phyloP scores from a whole-genome alignment of 2,113 vertebrate species.

The Tautogolabrus adspersus region DNA sequence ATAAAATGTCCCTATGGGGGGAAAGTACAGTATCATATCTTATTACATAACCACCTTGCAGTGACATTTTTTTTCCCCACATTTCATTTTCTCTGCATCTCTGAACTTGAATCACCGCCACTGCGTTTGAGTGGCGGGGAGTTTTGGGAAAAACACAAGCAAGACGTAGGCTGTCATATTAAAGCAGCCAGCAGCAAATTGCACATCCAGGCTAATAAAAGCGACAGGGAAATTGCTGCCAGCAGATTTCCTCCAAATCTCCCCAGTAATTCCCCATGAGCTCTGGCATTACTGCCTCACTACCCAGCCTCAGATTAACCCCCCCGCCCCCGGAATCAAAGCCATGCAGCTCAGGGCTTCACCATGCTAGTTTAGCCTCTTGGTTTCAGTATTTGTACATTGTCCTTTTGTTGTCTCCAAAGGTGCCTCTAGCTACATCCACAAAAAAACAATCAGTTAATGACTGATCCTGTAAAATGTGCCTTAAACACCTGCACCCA shows the following conservation, averaged over 20 bases:
- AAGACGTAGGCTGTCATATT: conserved; percentile 62
- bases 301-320: conserved; percentile 70
- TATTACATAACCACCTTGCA: conserved; percentile 33
- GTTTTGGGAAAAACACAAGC: conserved; percentile 32
- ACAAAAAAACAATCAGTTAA: too few relatives aligned
- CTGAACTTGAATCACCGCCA: conserved; percentile 14
- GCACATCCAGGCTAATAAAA: conserved; percentile 75
- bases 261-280: conserved; percentile 76
- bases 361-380: conserved; percentile 17
- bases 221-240: conserved; percentile 66
- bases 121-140: background rate
- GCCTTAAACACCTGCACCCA: too few relatives aligned
- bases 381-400: conserved; percentile 17
- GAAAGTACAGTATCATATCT: conserved; percentile 6
- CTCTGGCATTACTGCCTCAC: conserved; percentile 67
- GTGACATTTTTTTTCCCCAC: conserved; percentile 22
- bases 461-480: too few relatives aligned
- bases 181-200: conserved; percentile 66
- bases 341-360: conserved; percentile 33
- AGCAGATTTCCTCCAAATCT: conserved; percentile 76
- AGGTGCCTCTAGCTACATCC: background rate
- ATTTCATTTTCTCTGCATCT: background rate
- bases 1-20: background rate
- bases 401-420: conserved; percentile 20
- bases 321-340: conserved; percentile 10